Evolutionary conservation across 2,113 vertebrate genomes (phyloP).

Genomic region (Melanotaenia duboulayi): DNA sequence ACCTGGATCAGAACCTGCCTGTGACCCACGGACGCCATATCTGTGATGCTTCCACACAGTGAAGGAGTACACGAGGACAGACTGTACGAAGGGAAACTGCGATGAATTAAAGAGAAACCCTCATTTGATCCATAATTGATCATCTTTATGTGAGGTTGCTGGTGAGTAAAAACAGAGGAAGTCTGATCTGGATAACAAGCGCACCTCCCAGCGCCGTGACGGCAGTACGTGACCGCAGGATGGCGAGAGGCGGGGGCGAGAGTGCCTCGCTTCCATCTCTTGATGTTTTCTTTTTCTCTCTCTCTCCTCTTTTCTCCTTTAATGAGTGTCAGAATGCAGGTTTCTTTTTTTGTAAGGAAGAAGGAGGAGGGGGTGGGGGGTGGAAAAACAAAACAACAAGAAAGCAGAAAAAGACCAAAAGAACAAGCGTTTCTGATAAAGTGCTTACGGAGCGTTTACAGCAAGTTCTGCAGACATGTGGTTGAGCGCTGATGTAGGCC

Average conservation of each 20-base stretch:
- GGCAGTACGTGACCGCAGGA: slow-evolving; percentile 83
- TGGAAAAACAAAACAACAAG: slow-evolving; percentile 82
- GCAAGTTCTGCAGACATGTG: slow-evolving; percentile 76
- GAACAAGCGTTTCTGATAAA: slow-evolving; percentile 84
- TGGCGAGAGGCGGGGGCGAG: slow-evolving; percentile 75
- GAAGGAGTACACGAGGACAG: slow-evolving; percentile 13
- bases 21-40: background rate
- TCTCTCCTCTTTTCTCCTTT: slow-evolving; percentile 78
- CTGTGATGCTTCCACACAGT: background rate
- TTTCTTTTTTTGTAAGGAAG: slow-evolving; percentile 58
- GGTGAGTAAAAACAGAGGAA: slow-evolving; percentile 52
- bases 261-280: slow-evolving; percentile 68
- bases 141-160: slow-evolving; percentile 69
- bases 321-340: slow-evolving; percentile 84
- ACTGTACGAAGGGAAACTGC: slow-evolving; percentile 29
- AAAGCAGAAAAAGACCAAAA: slow-evolving; percentile 83
- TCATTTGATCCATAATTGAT: slow-evolving; percentile 88
- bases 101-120: slow-evolving; percentile 58
- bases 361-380: slow-evolving; percentile 1
- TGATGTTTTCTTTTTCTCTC: slow-evolving; percentile 79
- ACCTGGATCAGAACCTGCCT: background rate
- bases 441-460: slow-evolving; percentile 83
- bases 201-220: slow-evolving; percentile 61
- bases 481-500: slow-evolving; percentile 75
- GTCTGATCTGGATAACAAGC: slow-evolving; percentile 81